A percentile compares a stretch with the other conserved stretches of the same genome.
phyloP scores from a whole-genome alignment of 2,113 vertebrate genomes.

The Podilymbus podiceps region DNA sequence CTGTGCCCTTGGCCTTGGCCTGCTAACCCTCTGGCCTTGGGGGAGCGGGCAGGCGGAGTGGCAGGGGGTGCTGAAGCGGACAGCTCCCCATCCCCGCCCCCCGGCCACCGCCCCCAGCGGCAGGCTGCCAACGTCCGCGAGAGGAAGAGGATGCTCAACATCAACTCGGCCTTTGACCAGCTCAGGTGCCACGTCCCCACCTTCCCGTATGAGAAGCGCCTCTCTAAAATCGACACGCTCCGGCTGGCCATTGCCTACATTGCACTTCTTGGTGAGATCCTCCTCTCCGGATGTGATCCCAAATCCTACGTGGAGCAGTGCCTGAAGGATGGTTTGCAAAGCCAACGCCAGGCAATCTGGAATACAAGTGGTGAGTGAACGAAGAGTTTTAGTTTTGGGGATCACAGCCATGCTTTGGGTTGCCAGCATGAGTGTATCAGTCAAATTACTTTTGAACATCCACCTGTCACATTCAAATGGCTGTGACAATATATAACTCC shows the following conservation, averaged over 20 bases:
- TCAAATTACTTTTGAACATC: neutral
- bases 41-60: constrained; percentile 59
- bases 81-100: neutral
- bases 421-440: rapidly evolving
- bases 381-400: rapidly evolving
- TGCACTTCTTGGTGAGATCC: constrained; percentile 78
- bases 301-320: constrained; percentile 77
- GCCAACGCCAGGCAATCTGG: constrained; percentile 76
- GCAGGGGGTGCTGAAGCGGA: constrained; percentile 68
- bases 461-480: rapidly evolving
- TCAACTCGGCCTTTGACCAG: constrained; percentile 78
- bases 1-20: constrained; percentile 60
- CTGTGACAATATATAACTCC: neutral
- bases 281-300: constrained; percentile 77
- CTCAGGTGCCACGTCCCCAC: constrained; percentile 79
- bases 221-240: constrained; percentile 83
- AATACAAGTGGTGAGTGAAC: constrained; percentile 78
- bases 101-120: constrained; percentile 1
- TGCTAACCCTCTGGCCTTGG: constrained; percentile 31
- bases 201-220: constrained; percentile 80
- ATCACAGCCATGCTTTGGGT: rapidly evolving
- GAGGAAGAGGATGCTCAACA: constrained; percentile 79
- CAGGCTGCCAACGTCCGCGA: constrained; percentile 81
- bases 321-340: constrained; percentile 74
- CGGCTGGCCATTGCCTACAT: constrained; percentile 81